Evolutionary conservation across 2,888 invertebrate genomes (phyloP), one percentile per base, ranked within the genome.

Genomic region (Caenorhabditis afra): DNA sequence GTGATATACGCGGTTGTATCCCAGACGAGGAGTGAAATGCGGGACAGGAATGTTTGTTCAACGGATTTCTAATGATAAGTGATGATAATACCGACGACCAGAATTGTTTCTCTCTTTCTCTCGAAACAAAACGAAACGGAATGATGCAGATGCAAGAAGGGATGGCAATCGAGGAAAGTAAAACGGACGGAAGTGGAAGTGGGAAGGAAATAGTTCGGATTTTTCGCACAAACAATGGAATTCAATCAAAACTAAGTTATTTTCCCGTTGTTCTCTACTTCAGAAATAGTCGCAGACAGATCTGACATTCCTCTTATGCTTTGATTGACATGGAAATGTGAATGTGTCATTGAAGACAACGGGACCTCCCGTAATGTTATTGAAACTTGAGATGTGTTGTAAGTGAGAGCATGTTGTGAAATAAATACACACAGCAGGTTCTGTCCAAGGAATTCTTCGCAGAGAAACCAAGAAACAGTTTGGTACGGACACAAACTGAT

Each of bases 1-100:
- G 29, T 68, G 59, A 67, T 67, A 67, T 66, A 45, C 20, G 47
- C 29, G 29, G 29, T 66, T 47, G 58, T 58, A 59, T 50, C 37
- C 35, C 20, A 29, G 29, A 7, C 1, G 18, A 41, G 14, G 61
- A 41, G 45, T 50, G 67, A 50, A 55, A 49, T 5, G 22, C 16
- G 16, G 29, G 47, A 55, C 1, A 3, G 61, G 22, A 71, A 71
- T 71, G 71, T 71, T 71, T 71, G 61, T 57, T 49, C 55, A 49
- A 71, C 57, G 49, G 55, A 71, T 64, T 71, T 62, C 45, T 20
- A 50, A 45, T 53, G 61, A 61, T 52, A 70, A 62, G 45, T 57
- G 49, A 64, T 71, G 41, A 57, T 68, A 11, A 61, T 61, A 18
- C 29, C 11, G 14, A 16, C 14, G 18, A 45, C 20, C 35, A 49